Evolutionary conservation across 2,113 vertebrate genomes (phyloP), one percentile per base, ranked within the genome.

Genomic region (Cyphomyrus plagiostoma): DNA sequence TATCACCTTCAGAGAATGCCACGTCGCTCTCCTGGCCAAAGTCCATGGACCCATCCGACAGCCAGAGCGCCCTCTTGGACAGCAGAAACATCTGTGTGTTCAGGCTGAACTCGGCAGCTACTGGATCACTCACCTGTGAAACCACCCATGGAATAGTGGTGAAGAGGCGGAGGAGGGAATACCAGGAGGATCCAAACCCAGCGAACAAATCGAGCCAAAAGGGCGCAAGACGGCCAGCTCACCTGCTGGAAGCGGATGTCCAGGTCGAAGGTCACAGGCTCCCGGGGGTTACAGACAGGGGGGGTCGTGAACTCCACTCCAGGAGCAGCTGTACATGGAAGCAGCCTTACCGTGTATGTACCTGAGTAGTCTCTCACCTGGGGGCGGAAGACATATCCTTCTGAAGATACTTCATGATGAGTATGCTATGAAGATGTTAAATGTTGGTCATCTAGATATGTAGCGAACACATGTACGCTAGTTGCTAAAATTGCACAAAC

Each of bases 81-180:
- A 99, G 92, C 4, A 99, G 94, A 88, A 98, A 96, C 97, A 99
- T 97, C 90, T 97, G 97, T 46, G 98, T 99, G 91, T 99, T 98
- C 91, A 99, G 93, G 92, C 96, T 99, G 93, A 99, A 99, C 91
- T 99, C 97, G 30, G 97, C 96, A 10, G 98, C 97, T 23, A 99
- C 98, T 2, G 98, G 98, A 87, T 99, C 98, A 17, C 98, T 99
- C 93, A 99, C 98, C 98, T 99, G 88, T 13, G 86, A 87, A 89
- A 35, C 8, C 42, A 86, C 6, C 87, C 19, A 53, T 9, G 88
- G 83, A 84, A 35, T 66, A 11, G 21, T 15, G 23, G 26, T 23
- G 10, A 52, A 26, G 5, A 11, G 9, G 11, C 42, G 3, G 9
- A 23, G 82, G 21, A 4, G 10, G 19, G 19, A 17, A 8, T 1